These are phyloP conservation scores for Hylaeus volcanicus DNA, from an alignment of 1,140 invertebrate species.

Conservation along the genomic window DNA sequence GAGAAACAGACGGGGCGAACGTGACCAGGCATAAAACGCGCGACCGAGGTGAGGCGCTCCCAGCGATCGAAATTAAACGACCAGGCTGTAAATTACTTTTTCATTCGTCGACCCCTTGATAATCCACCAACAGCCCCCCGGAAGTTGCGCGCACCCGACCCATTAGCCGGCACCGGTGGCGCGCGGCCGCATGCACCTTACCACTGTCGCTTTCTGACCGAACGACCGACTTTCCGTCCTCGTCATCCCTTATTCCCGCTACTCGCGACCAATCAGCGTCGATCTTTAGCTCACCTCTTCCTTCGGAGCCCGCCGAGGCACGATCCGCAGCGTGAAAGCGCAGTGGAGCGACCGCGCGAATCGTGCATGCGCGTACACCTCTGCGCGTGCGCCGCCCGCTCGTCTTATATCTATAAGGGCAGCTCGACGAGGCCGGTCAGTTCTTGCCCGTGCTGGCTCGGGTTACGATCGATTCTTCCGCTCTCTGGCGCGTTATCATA, in stretches of 20 bases:
- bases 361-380: conserved; percentile 48
- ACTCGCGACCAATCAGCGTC: conserved; percentile 43
- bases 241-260: conserved; percentile 13
- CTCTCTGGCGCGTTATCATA: too few relatives aligned
- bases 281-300: conserved; percentile 27
- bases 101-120: neutral
- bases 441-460: conserved; percentile 65
- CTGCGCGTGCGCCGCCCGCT: conserved; percentile 51
- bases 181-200: conserved; percentile 21
- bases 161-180: neutral
- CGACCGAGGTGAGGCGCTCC: neutral
- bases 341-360: conserved; percentile 37
- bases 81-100: conserved; percentile 20
- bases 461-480: conserved; percentile 26
- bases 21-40: conserved; percentile 27
- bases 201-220: conserved; percentile 60
- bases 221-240: conserved; percentile 57
- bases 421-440: conserved; percentile 65
- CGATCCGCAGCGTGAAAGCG: conserved; percentile 44
- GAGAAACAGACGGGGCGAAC: conserved; percentile 1
- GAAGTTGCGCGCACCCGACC: neutral
- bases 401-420: conserved; percentile 70
- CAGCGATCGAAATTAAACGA: conserved; percentile 20
- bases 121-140: neutral
- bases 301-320: conserved; percentile 24